Conservation (phyloP, 1,140 invertebrate species). For the Delia radicum region DNA sequence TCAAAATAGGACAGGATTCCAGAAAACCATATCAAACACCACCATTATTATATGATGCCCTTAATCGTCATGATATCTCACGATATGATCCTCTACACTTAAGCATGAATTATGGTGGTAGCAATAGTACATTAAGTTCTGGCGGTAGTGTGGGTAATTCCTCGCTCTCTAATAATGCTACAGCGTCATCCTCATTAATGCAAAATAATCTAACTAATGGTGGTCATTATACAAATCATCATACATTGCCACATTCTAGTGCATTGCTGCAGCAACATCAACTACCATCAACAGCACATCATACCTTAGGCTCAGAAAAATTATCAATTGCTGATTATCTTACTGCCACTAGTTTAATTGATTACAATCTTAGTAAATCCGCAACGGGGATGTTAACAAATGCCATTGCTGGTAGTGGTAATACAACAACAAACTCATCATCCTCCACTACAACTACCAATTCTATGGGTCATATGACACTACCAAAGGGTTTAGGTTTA, state of each 20-base stretch:
- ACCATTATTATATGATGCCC: conserved; percentile 48
- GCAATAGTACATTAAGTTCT: conserved; percentile 28
- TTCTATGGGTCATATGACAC: conserved; percentile 41
- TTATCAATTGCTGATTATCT: conserved; percentile 49
- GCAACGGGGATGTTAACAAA: conserved; percentile 27
- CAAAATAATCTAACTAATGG: conserved; percentile 29
- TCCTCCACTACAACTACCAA: background rate
- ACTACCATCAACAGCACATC: conserved; percentile 15
- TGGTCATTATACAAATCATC: conserved; percentile 26
- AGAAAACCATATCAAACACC: conserved; percentile 42
- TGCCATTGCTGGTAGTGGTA: conserved; percentile 9
- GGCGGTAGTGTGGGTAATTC: conserved; percentile 29
- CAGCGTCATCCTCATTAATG: conserved; percentile 12
- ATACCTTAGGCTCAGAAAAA: conserved; percentile 29
- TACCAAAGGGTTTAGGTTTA: conserved; percentile 46
- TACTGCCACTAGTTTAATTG: conserved; percentile 52
- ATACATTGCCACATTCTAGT: conserved; percentile 28
- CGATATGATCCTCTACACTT: conserved; percentile 50
- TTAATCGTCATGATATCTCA: conserved; percentile 41
- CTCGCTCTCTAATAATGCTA: conserved; percentile 19
- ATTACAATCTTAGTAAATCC: conserved; percentile 50
- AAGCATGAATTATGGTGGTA: conserved; percentile 36
- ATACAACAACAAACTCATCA: background rate
- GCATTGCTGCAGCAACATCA: conserved; percentile 17
- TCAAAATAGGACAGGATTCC: conserved; percentile 42